phyloP scores from a whole-genome alignment of 2,113 vertebrate species.

The Picathartes gymnocephalus region DNA sequence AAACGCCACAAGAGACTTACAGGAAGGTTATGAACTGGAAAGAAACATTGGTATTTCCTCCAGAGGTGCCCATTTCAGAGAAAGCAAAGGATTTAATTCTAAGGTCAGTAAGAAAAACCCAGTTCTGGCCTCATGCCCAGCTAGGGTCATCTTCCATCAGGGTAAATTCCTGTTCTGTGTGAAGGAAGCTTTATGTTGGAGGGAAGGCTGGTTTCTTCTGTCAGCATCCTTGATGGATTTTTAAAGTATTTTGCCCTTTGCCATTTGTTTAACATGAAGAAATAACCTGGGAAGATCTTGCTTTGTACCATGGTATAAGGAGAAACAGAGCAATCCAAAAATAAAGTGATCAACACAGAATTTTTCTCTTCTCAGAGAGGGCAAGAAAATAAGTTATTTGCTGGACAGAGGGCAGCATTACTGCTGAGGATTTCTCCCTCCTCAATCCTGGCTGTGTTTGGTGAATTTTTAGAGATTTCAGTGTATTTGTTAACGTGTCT shows the following conservation, averaged over 20 bases:
- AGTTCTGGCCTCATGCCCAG: neutral
- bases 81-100: slow-evolving; percentile 95
- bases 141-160: neutral
- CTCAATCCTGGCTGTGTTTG: neutral
- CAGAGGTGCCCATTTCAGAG: slow-evolving; percentile 97
- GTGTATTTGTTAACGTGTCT: neutral
- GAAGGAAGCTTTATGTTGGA: neutral
- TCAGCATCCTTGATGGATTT: neutral
- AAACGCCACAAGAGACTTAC: slow-evolving; percentile 97
- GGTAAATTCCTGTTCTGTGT: neutral
- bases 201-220: neutral
- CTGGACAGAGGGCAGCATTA: neutral
- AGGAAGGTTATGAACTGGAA: slow-evolving; percentile 99
- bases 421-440: neutral
- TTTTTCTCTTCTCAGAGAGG: neutral
- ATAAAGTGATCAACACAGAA: neutral
- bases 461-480: neutral
- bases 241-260: neutral
- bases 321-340: neutral
- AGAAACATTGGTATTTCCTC: slow-evolving; percentile 94
- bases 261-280: neutral
- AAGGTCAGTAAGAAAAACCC: slow-evolving; percentile 71
- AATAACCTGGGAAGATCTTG: neutral
- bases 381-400: neutral
- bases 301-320: neutral